Evolutionary conservation across 2,113 vertebrate species (phyloP).

Genomic region (Myotis yumanensis): DNA sequence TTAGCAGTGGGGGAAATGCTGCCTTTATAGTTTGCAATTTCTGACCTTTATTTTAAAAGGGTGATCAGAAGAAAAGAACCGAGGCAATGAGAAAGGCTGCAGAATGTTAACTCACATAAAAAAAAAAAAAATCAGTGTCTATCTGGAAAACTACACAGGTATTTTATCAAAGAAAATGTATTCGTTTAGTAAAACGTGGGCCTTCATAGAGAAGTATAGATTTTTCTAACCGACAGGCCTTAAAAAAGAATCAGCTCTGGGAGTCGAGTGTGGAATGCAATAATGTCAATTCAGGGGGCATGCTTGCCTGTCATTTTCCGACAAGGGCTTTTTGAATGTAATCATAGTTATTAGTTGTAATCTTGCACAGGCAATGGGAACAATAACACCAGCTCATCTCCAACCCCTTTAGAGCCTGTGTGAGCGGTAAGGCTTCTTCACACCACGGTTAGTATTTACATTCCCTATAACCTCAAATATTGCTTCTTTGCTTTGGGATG

Average conservation of each 20-base stretch:
- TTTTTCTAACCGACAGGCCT: conserved; percentile 55
- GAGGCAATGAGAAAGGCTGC: not conserved
- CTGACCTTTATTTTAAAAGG: conserved; percentile 30
- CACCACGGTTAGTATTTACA: not conserved
- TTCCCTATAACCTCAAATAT: conserved; percentile 24
- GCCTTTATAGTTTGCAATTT: not conserved
- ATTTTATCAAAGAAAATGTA: conserved; percentile 55
- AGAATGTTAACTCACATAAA: conserved; percentile 59
- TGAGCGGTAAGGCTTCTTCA: not conserved
- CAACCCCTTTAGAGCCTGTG: not conserved
- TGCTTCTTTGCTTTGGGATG: conserved; percentile 24
- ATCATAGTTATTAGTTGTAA: conserved; percentile 63
- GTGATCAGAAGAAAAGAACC: conserved; percentile 43
- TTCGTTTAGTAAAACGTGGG: conserved; percentile 45
- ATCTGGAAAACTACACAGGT: conserved; percentile 29
- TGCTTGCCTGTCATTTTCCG: not conserved
- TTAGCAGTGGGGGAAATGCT: conserved; percentile 20
- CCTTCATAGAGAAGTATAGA: conserved; percentile 43
- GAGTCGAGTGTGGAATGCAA: not conserved
- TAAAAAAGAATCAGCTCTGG: not conserved
- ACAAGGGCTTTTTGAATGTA: conserved; percentile 38
- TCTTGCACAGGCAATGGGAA: not conserved
- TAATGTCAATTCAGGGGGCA: not conserved
- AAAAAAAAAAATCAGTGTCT: conserved; percentile 43
- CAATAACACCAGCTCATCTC: not conserved